Evolutionary conservation across 1,140 invertebrate species (phyloP), one percentile per base, ranked within the genome.

Genomic region (Platorchestia sp.): DNA sequence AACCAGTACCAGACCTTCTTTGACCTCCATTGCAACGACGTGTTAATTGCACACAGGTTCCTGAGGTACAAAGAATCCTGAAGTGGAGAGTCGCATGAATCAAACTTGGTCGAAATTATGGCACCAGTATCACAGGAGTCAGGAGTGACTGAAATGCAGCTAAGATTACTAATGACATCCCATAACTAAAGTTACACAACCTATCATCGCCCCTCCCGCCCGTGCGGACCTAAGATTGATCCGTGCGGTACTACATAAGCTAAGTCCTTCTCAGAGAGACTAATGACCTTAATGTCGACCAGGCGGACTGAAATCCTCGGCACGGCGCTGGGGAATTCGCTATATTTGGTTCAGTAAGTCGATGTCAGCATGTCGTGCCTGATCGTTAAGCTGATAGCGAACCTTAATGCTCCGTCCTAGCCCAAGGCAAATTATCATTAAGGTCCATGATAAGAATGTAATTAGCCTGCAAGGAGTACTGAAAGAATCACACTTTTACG

Each of bases 301-400:
- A 75, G 59, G 59, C 59, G 27, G 27, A 75, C 59, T 75, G 59
- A 75, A 36, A 75, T 75, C 27, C 27, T 19, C 14, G 14, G 14
- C 7, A 75, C 59, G 14, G 27, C 27, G 59, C 3, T 36, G 27
- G 59, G 36, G 59, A 75, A 75, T 36, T 75, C 27, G 59, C 59
- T 75, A 75, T 75, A 75, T 75, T 75, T 75, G 59, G 59, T 75
- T 75, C 59, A 75, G 59, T 75, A 75, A 75, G 59, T 75, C 59
- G 59, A 75, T 75, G 59, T 75, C 59, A 75, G 59, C 59, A 75
- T 36, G 59, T 27, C 27, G 59, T 75, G 59, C 59, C 59, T 75
- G 59, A 75, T 75, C 59, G 59, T 75, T 75, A 75, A 75, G 59
- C 59, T 75, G 59, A 75, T 75, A 75, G 59, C 59, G 27, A 75